Evolutionary conservation across 2,888 invertebrate genomes (phyloP), one percentile per base, ranked within the genome.

Genomic region (Trichopoda pennipes): DNA sequence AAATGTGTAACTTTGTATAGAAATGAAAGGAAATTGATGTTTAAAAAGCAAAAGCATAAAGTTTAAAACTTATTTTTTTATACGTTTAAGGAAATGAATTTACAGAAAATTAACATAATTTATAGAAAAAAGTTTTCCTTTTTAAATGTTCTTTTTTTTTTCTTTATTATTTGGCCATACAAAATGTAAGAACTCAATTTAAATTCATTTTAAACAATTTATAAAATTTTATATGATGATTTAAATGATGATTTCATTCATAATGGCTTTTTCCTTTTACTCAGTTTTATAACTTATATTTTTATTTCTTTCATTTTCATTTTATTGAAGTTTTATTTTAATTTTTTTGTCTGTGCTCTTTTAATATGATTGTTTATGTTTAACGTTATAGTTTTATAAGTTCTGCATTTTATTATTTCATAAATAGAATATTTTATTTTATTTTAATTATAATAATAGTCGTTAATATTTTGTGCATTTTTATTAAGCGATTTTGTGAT

Each of bases 21-120:
- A 80, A 83, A 83, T 77, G 74, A 64, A 77, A 80, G 80, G 83
- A 83, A 83, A 83, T 80, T 80, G 80, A 80, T 80, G 77, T 77
- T 77, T 83, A 77, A 80, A 80, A 83, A 77, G 80, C 77, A 83
- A 74, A 83, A 83, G 58, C 69, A 77, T 60, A 60, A 80, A 69
- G 60, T 70, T 70, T 78, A 61, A 28, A 69, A 60, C 9, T 58
- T 68, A 19, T 12, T 69, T 56, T 47, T 56, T 63, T 56, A 47
- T 28, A 42, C 44, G n/a, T 19, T 47, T 32, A 49, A 68, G 61
- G 47, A 77, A 74, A 79, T 55, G 32, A 69, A 55, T 73, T 72
- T 68, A 68, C 61, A 74, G 53, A 63, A 69, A 68, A 74, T 69
- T 72, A 72, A 19, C 79, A 73, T 79, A 66, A 68, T 61, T 74